Evolutionary conservation across 2,797 vertebrate species (phyloP), one percentile per base, ranked within the genome.

Genomic region (Onychomys arenicola): DNA sequence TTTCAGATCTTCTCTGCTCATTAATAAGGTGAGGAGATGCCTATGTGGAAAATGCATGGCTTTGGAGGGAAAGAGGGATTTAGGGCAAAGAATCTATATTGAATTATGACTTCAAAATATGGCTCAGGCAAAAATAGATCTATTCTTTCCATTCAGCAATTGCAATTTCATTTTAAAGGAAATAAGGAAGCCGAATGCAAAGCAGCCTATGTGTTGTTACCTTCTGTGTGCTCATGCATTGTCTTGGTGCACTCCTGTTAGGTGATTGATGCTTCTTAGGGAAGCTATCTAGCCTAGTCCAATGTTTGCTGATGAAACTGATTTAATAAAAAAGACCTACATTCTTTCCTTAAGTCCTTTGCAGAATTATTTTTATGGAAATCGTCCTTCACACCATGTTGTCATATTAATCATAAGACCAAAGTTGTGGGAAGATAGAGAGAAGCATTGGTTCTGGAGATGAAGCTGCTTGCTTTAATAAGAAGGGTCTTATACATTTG

Each of bases 331-430:
- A 97, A 98, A 97, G 40, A 0, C 0, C 4, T 4, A 0, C 23
- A 29, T 95, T 29, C 1, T 97, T 92, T 96, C 6, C 14, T 93
- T 86, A 91, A 93, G 76, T 46, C 6, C 40, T 96, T 97, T 97
- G 61, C 71, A 97, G 91, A 97, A 95, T 96, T 93, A 49, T 93
- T 96, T 75, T 96, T 86, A 91, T 67, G 57, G 94, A 97, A 95
- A 82, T 52, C 11, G 40, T 93, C 46, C 82, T 90, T 59, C 49
- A 77, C 34, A 69, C 29, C 6, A 2, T 75, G 19, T 87, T 92
- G 6, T 84, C 91, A 55, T 11, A 91, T 80, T 86, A 63, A 57
- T 95, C 89, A 93, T 49, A 95, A 92, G 59, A 11, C 40, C 78
- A 76, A 83, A 86, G 77, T 94, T 86, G 23, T 71, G 29, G 61